phyloP scores from a whole-genome alignment of 2,113 vertebrate species.

The Carassius carassius region DNA sequence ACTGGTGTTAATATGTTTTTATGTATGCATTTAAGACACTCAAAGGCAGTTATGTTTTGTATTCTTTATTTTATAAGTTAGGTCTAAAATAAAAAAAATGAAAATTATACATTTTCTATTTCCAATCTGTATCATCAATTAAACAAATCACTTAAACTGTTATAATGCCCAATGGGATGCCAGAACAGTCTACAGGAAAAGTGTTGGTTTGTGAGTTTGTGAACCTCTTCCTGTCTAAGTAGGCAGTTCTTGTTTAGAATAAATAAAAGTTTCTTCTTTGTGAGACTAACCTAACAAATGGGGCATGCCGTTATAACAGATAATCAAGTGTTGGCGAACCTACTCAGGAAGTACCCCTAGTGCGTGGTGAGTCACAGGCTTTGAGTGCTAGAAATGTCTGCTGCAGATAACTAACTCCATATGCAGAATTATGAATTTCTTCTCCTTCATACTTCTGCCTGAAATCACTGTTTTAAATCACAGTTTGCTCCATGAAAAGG shows the following conservation, averaged over 20 bases:
- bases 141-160: background rate
- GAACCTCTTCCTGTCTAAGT: background rate
- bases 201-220: background rate
- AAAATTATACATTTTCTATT: background rate
- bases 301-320: background rate
- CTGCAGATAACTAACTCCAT: background rate
- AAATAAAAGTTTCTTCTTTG: background rate
- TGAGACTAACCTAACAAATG: background rate
- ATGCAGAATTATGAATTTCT: background rate
- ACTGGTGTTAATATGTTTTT: background rate
- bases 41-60: background rate
- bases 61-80: background rate
- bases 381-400: background rate
- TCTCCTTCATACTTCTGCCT: background rate
- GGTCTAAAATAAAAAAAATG: background rate
- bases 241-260: background rate
- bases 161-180: background rate
- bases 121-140: background rate
- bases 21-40: background rate
- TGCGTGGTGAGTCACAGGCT: background rate
- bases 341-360: background rate
- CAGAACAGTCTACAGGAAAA: background rate
- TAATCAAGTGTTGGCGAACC: background rate
- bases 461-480: background rate
- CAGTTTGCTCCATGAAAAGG: background rate